Conservation (phyloP, 2,113 vertebrate genomes). For the Zingel zingel region DNA sequence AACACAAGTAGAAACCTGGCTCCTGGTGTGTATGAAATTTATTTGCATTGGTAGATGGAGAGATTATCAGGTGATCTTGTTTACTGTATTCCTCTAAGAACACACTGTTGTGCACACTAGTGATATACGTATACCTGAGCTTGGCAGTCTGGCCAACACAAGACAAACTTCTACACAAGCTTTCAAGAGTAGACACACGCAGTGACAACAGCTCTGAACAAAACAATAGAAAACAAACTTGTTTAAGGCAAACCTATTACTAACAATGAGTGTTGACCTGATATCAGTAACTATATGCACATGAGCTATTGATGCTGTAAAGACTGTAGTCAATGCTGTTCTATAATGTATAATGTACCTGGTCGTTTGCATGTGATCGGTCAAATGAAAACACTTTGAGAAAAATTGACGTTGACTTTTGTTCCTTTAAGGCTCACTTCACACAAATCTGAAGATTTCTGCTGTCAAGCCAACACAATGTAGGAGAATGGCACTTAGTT, state of each 20-base stretch:
- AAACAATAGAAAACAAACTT: constrained; percentile 30
- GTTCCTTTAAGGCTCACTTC: neutral
- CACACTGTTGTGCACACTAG: constrained; percentile 38
- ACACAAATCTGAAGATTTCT: too few relatives aligned
- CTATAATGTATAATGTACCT: neutral
- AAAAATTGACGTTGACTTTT: neutral
- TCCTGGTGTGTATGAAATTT: constrained; percentile 53
- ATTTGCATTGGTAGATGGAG: constrained; percentile 58
- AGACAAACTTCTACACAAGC: constrained; percentile 43
- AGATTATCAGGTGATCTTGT: constrained; percentile 59
- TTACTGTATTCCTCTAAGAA: constrained; percentile 6
- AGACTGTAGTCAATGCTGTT: neutral
- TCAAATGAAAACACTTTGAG: neutral
- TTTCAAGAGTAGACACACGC: constrained; percentile 1
- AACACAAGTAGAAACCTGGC: neutral
- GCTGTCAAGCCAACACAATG: neutral
- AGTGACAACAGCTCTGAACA: constrained; percentile 4
- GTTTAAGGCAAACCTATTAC: constrained; percentile 69
- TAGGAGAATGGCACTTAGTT: too few relatives aligned
- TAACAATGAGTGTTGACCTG: constrained; percentile 35
- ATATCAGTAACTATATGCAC: constrained; percentile 21
- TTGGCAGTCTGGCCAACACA: constrained; percentile 51
- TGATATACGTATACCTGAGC: constrained; percentile 55
- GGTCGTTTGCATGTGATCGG: neutral
- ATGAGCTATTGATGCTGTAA: constrained; percentile 10